A percentile compares a stretch with the other conserved stretches of the same genome.
Evolutionary conservation across 2,113 vertebrate genomes (phyloP).

Genomic region (Zosterops lateralis): DNA sequence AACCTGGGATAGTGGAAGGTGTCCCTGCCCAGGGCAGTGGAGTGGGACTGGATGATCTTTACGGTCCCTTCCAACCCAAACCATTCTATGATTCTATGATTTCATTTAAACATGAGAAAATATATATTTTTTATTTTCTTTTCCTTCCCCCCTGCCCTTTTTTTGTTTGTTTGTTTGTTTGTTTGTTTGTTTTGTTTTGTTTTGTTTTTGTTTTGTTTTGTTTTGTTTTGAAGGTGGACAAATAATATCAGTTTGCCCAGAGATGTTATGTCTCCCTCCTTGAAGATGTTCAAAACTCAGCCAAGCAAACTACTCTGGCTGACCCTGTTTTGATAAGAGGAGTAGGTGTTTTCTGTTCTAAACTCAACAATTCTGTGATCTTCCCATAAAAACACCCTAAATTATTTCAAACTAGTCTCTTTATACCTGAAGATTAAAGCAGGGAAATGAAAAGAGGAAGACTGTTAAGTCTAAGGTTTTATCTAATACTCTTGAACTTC

Average conservation of each 20-base stretch:
- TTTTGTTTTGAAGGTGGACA: neutral
- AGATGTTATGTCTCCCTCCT: neutral
- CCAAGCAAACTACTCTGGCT: neutral
- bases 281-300: neutral
- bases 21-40: neutral
- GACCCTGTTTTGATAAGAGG: neutral
- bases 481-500: neutral
- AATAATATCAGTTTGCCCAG: neutral
- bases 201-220: neutral
- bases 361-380: neutral
- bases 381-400: neutral
- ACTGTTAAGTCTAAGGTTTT: neutral
- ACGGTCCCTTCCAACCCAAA: neutral
- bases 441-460: neutral
- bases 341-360: neutral
- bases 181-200: neutral
- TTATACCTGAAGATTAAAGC: slow-evolving; percentile 9
- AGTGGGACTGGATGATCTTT: neutral
- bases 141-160: no score
- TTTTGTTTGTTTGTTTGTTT: no score
- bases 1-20: fast-evolving
- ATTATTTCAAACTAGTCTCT: neutral
- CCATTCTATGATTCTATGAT: neutral
- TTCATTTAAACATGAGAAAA: neutral
- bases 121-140: neutral